phyloP scores from a whole-genome alignment of 2,888 invertebrate species.

The Baccha elongata region DNA sequence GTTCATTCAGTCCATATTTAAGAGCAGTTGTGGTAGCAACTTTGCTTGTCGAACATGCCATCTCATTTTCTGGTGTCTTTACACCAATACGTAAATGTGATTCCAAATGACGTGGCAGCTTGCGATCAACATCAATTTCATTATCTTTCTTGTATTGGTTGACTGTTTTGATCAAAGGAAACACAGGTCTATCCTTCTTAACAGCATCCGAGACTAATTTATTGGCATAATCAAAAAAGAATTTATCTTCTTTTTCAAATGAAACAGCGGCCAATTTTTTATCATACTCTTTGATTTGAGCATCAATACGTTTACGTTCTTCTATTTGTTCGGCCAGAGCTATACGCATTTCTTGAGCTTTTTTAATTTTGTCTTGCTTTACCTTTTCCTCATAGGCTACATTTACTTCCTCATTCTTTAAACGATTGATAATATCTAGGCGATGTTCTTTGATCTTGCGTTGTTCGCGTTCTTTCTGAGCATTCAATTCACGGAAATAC shows the following conservation, averaged over 20 bases:
- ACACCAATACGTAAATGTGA: constrained; percentile 78
- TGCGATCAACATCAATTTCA: constrained; percentile 77
- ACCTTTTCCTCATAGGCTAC: constrained; percentile 75
- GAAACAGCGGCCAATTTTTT: constrained; percentile 74
- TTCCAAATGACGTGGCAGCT: constrained; percentile 77
- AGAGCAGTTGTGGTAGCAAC: neutral
- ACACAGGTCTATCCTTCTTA: constrained; percentile 78
- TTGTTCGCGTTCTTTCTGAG: constrained; percentile 74
- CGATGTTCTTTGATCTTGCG: constrained; percentile 75
- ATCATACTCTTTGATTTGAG: constrained; percentile 58
- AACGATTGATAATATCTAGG: constrained; percentile 77
- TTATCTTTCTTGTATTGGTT: constrained; percentile 78
- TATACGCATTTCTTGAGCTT: constrained; percentile 50
- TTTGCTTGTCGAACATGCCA: neutral
- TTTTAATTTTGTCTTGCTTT: constrained; percentile 75
- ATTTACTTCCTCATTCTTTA: constrained; percentile 77
- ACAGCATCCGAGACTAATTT: constrained; percentile 77
- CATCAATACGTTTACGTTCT: constrained; percentile 74
- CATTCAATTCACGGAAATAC: constrained; percentile 77
- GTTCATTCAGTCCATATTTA: constrained; percentile 42
- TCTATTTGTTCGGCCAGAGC: constrained; percentile 73
- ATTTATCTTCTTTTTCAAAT: constrained; percentile 77
- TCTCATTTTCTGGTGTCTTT: constrained; percentile 7
- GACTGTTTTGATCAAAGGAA: constrained; percentile 78
- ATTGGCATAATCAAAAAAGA: constrained; percentile 78